A percentile compares a stretch with the other conserved stretches of the same genome.
phyloP scores from a whole-genome alignment of 2,888 invertebrate species.

The Drosophila meridiana region DNA sequence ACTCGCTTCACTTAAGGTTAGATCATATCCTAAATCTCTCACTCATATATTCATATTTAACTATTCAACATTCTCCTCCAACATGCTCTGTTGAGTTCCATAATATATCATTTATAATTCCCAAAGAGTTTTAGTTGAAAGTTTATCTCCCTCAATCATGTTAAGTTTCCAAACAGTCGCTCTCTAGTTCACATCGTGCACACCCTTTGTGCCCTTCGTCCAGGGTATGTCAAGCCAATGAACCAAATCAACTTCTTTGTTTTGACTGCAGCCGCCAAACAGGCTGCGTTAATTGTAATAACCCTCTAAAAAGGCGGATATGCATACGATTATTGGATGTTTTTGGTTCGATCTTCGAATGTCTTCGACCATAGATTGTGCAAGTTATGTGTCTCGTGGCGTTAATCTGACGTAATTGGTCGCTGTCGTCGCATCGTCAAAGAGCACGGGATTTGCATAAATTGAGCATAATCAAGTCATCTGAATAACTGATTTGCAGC shows the following conservation, averaged over 20 bases:
- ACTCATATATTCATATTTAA: background rate
- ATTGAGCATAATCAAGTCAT: constrained; percentile 57
- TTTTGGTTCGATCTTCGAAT: background rate
- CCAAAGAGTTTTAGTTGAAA: too few relatives aligned
- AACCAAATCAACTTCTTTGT: constrained; percentile 40
- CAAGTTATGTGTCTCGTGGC: constrained; percentile 53
- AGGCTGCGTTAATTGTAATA: constrained; percentile 21
- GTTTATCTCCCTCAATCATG: too few relatives aligned
- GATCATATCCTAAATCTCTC: background rate
- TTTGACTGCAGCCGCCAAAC: constrained; percentile 47
- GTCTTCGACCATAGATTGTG: constrained; percentile 44
- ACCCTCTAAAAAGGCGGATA: constrained; percentile 36
- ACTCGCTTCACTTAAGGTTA: background rate
- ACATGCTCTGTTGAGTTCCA: too few relatives aligned
- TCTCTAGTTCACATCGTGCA: background rate
- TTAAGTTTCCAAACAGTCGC: background rate
- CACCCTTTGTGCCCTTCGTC: constrained; percentile 1
- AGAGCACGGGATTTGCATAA: constrained; percentile 54
- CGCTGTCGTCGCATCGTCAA: constrained; percentile 51
- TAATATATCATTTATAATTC: too few relatives aligned
- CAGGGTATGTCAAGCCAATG: constrained; percentile 26
- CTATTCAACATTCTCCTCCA: too few relatives aligned
- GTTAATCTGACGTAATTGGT: constrained; percentile 63
- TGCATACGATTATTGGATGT: constrained; percentile 45
- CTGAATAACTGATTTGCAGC: constrained; percentile 39